Evolutionary conservation across 2,888 invertebrate genomes (phyloP).

Genomic region (Melinaea marsaeus): DNA sequence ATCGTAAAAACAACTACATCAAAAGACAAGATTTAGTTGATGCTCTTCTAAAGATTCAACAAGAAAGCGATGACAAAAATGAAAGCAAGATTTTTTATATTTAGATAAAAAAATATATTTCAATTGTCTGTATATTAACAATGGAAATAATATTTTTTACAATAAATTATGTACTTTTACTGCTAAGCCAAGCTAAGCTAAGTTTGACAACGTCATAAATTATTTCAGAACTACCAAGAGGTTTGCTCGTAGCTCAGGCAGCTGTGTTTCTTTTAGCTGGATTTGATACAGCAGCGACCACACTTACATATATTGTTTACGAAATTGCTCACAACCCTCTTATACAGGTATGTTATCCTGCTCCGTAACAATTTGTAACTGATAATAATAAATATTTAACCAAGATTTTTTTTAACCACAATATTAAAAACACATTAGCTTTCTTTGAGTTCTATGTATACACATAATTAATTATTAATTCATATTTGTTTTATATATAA

Average conservation of each 20-base stretch:
- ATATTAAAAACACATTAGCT: too few species aligned
- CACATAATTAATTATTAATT: too few species aligned
- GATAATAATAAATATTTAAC: not conserved
- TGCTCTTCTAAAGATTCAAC: slow-evolving; percentile 47
- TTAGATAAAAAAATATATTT: too few species aligned
- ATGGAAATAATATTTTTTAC: not conserved
- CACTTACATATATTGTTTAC: slow-evolving; percentile 37
- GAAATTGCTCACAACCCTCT: slow-evolving; percentile 48
- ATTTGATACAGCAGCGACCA: slow-evolving; percentile 48
- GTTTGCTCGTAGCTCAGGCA: slow-evolving; percentile 52
- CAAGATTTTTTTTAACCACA: not conserved
- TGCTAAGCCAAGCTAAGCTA: not conserved
- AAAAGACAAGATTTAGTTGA: slow-evolving; percentile 50
- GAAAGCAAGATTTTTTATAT: slow-evolving; percentile 36
- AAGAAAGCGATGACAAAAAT: slow-evolving; percentile 41
- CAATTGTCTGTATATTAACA: too few species aligned
- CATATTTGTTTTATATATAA: too few species aligned
- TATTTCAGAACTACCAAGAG: slow-evolving; percentile 32
- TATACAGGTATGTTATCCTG: slow-evolving; percentile 42
- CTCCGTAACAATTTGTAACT: not conserved
- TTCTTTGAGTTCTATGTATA: too few species aligned
- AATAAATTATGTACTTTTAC: not conserved
- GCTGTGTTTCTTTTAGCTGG: slow-evolving; percentile 54
- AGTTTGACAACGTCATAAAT: not conserved
- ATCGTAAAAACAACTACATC: slow-evolving; percentile 40